Conservation (phyloP, 2,797 vertebrate species). For the Australoheros facetus region DNA sequence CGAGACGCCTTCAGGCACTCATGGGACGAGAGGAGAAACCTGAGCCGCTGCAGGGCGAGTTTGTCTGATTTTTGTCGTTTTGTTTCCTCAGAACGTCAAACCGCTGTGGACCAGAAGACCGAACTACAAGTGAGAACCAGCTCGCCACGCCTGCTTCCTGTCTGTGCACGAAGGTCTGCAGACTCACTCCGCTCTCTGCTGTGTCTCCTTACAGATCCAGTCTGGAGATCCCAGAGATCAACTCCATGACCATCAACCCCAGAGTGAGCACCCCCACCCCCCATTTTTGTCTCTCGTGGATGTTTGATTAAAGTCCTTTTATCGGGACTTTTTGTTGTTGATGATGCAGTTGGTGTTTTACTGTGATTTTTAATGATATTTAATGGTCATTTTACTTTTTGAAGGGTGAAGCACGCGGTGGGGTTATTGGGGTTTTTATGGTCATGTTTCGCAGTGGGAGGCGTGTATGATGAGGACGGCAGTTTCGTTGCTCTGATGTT, state of each 20-base stretch:
- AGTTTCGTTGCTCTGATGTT: background rate
- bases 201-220: slow-evolving; percentile 76
- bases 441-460: no score
- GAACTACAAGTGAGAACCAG: slow-evolving; percentile 83
- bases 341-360: background rate
- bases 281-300: background rate
- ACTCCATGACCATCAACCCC: slow-evolving; percentile 81
- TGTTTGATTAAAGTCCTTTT: background rate
- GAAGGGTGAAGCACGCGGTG: background rate
- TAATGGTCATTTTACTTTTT: fast-evolving
- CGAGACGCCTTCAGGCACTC: background rate
- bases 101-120: slow-evolving; percentile 84
- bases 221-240: slow-evolving; percentile 91
- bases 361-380: background rate
- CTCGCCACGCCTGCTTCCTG: background rate
- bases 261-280: slow-evolving; percentile 71
- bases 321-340: background rate
- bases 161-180: background rate
- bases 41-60: fast-evolving
- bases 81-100: slow-evolving; percentile 82
- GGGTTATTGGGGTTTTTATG: background rate
- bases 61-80: background rate
- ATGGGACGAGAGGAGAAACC: background rate
- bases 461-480: background rate
- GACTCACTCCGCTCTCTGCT: background rate